These are phyloP conservation scores for Cinclus cinclus DNA, from an alignment of 2,113 vertebrate genomes.

Conservation along the genomic window DNA sequence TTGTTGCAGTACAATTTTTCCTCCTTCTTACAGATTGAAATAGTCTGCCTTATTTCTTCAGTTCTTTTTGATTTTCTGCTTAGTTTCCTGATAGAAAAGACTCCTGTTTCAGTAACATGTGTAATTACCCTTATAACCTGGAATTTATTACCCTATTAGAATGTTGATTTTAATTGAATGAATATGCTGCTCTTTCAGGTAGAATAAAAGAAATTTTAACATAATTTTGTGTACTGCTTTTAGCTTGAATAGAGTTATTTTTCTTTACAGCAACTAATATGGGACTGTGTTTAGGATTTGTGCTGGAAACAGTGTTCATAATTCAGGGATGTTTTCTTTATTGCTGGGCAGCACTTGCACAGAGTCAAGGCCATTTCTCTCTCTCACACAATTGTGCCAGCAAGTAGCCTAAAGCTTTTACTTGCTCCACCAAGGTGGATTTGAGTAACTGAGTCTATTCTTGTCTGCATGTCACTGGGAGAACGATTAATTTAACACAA, in stretches of 20 bases:
- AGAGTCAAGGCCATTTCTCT: background rate
- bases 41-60: background rate
- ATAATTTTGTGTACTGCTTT: background rate
- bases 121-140: background rate
- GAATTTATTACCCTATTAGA: background rate
- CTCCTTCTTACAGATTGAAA: background rate
- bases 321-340: background rate
- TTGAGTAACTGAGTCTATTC: background rate
- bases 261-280: background rate
- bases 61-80: background rate
- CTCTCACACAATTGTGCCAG: background rate
- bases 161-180: background rate
- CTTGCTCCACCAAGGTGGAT: background rate
- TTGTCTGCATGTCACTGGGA: background rate
- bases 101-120: background rate
- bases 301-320: background rate
- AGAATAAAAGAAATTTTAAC: background rate
- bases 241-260: background rate
- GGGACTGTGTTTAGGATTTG: background rate
- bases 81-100: background rate
- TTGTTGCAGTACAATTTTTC: background rate
- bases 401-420: background rate
- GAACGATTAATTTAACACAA: background rate
- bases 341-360: background rate
- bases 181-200: background rate